Evolutionary conservation across 92 coral and sea anemone species (phyloP), one percentile per base, ranked within the genome.

Genomic region (Phenganax marumi): DNA sequence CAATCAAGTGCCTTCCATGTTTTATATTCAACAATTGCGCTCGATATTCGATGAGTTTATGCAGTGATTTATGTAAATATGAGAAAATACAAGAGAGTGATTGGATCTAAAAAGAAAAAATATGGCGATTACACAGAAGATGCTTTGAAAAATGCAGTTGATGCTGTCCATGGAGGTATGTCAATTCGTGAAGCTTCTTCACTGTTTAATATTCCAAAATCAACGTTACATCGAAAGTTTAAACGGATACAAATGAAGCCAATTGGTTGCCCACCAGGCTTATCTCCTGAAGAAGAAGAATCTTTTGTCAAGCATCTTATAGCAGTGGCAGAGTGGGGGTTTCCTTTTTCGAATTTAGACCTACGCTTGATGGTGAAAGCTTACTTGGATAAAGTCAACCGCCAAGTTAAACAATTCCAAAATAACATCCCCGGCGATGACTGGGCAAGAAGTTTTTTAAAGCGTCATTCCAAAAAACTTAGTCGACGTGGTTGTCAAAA

Each of bases 381-480:
- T 17, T 68, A 68, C 26, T 46, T 68, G 73, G 73, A 68, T 68
- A 46, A 25, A 26, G 48, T 46, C 16, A 68, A 68, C 51, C 51
- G 51, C 48, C 48, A 46, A 46, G 73, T 68, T 12, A 68, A 3
- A 17, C 48, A 68, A 68, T 68, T 68, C 51, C 9, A 68, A 68
- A 46, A 68, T 25, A 68, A 68, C 73, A 26, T 25, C 26, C 73
- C 73, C 7, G 73, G 73, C 8, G 49, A 25, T 16, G 51, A 68
- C 16, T 68, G 73, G 73, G 49, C 65, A 58, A 58, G 65, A 68
- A 12, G 73, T 46, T 68, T 68, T 25, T 68, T 68, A 14, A 68
- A 25, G 51, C 73, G 49, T 25, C 73, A 68, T 68, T 58, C 65
- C 7, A 58, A 58, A 7, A 46, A 68, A 25, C 48, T 68, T 25